Evolutionary conservation across 2,888 invertebrate species (phyloP), one percentile per base, ranked within the genome.

Genomic region (Megaustenia siamemsis): DNA sequence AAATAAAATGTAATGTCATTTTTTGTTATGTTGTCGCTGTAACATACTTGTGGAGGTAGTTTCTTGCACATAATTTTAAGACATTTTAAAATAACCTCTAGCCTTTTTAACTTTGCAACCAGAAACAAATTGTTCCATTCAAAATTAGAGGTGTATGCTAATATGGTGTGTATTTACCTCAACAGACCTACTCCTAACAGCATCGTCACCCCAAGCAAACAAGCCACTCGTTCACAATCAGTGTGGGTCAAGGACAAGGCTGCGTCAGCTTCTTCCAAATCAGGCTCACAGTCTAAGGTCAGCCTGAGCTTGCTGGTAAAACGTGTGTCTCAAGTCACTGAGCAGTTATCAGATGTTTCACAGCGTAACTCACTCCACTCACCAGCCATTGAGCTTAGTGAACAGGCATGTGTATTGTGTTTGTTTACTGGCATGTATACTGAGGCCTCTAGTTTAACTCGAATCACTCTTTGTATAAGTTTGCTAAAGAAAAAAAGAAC

Each of bases 391-490:
- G 92, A 92, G 89, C 90, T 93, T 86, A 95, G 96, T 80, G 97
- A 97, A 95, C 97, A 97, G 96, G 97, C 97, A 95, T 91, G 90
- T 90, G 87, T 77, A 89, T 87, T 86, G 87, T 84, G 84, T 71
- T 86, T 82, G 56, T 82, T 56, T 82, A 73, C 82, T 82, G 56
- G 71, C 82, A 82, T 82, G 80, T 45, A 32, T 53, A 12, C 66
- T 60, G 24, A 82, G 82, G 82, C 82, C 82, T 73, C 28, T 82
- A 24, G 82, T 82, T 82, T 45, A 73, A 24, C 12, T 69, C 32
- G 15, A 5, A 6, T 63, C 32, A 63, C 28, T 32, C 12, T 32
- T 63, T 63, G 63, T 28, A 32, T n/a, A 63, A 32, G 10, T 12
- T 32, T 15, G 32, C 32, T 12, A 12, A 63, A 63, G 15, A 18